These are phyloP conservation scores for Gymnorhina tibicen DNA, from an alignment of 2,113 vertebrate genomes.

Conservation along the genomic window DNA sequence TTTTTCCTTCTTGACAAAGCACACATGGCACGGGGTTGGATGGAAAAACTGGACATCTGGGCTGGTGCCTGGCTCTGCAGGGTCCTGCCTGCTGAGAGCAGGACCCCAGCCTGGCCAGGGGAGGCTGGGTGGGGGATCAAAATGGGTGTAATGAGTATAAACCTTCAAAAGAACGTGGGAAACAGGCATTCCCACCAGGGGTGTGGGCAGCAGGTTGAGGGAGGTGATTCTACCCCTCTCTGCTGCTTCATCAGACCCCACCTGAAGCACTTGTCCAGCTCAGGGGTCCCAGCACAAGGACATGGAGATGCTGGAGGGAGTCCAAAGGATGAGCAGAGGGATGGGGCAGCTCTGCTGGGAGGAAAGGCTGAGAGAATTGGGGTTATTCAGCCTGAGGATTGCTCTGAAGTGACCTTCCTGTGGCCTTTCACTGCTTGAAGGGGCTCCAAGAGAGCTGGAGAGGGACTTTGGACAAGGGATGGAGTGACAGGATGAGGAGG, in stretches of 20 bases:
- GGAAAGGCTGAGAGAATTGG: fast-evolving
- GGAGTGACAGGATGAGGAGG: neutral
- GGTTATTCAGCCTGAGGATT: neutral
- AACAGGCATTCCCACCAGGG: neutral
- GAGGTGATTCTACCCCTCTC: neutral
- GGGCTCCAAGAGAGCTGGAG: neutral
- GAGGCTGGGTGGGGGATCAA: neutral
- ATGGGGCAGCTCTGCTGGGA: neutral
- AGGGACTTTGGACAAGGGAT: neutral
- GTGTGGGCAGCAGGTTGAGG: neutral
- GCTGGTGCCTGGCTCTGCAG: neutral
- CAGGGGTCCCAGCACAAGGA: neutral
- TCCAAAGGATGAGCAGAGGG: neutral
- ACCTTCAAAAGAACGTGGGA: neutral
- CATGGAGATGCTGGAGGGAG: neutral
- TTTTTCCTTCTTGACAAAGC: neutral
- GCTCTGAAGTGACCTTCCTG: neutral
- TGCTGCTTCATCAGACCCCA: neutral
- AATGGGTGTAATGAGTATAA: fast-evolving
- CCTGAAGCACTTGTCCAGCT: neutral
- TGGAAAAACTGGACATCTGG: neutral
- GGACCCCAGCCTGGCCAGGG: neutral
- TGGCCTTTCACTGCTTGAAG: neutral
- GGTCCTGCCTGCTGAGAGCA: neutral
- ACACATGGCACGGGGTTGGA: neutral